Evolutionary conservation across 2,888 invertebrate genomes (phyloP), one percentile per base, ranked within the genome.

Genomic region (Aelia acuminata): DNA sequence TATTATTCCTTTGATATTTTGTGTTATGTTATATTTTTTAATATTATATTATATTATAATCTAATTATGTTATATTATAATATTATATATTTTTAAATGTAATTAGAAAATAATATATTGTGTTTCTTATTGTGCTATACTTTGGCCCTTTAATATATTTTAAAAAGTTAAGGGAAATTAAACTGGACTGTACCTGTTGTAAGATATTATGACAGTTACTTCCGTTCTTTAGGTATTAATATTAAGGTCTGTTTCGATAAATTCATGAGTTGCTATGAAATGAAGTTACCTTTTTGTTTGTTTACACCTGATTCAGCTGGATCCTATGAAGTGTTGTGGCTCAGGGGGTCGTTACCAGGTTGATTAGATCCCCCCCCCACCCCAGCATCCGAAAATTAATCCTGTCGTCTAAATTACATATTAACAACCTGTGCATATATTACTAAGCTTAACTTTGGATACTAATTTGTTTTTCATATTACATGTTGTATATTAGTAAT

Each of bases 321-420:
- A 53, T n/a, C 53, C 53, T 53, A n/a, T n/a, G 53, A 53, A 53
- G 53, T 53, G 53, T 53, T n/a, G 53, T 53, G n/a, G n/a, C 53
- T 53, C n/a, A n/a, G 53, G n/a, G n/a, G 53, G 53, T 53, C 20
- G 53, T 53, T n/a, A 53, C n/a, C n/a, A 20, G 5, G n/a, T 53
- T 53, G 53, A 53, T 53, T 53, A 53, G 53, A 22, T 53, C 11
- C n/a, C 53, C 53, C n/a, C n/a, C 53, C n/a, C n/a, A 7, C 43
- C 10, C 43, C 43, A 43, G 7, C 53, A 53, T 53, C 53, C 53
- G 53, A 53, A 53, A 53, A 53, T 53, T 53, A 53, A 53, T 53
- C n/a, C 10, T 53, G 53, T n/a, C 53, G n/a, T n/a, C 10, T n/a
- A 53, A 53, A 53, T 53, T 53, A 53, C 53, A n/a, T 53, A n/a